Evolutionary conservation across 2,888 invertebrate species (phyloP), one percentile per base, ranked within the genome.

Genomic region (Diarsia mendica): DNA sequence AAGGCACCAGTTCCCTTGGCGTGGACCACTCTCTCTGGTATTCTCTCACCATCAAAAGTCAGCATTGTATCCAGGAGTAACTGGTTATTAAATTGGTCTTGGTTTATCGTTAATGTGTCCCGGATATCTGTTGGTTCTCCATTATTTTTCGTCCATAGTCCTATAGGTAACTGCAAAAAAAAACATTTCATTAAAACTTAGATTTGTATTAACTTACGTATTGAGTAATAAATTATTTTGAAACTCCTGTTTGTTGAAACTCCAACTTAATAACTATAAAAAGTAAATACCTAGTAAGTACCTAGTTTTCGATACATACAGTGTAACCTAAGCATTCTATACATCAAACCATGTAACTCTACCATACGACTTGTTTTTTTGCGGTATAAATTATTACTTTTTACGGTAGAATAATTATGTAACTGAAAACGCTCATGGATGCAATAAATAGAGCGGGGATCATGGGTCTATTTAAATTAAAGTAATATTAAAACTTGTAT

Each of bases 21-120:
- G 92, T 99, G 98, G 0, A 98, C 99, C 0, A 98, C 98, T 85
- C 99, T 97, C 91, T 99, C 99, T 0, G 99, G 99, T 88, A 99
- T 98, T 75, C 99, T 97, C 98, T 92, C 90, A 3, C 79, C 99
- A 49, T 98, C 96, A 88, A 97, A 97, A 89, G 98, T 98, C 89
- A 98, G 97, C 0, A 97, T 95, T 89, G 97, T 97, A 88, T 98
- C 98, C 11, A 98, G 85, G 76, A 97, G 97, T 53, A 86, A 97
- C 68, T 90, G 89, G 65, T 91, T 91, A 10, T 84, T 85, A 48
- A 91, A 86, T 63, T 90, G 80, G 58, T 92, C 90, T 4, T 88
- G 85, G 64, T 92, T 92, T 0, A 92, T 74, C 5, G 88, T 80
- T 20, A 86, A 72, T 33, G 88, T 89, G 72, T 96, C 97, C 90